Percentiles rank a stretch among this genome's conserved stretches.
Conservation (phyloP, 2,888 invertebrate genomes). For the Drosophila prolongata region DNA sequence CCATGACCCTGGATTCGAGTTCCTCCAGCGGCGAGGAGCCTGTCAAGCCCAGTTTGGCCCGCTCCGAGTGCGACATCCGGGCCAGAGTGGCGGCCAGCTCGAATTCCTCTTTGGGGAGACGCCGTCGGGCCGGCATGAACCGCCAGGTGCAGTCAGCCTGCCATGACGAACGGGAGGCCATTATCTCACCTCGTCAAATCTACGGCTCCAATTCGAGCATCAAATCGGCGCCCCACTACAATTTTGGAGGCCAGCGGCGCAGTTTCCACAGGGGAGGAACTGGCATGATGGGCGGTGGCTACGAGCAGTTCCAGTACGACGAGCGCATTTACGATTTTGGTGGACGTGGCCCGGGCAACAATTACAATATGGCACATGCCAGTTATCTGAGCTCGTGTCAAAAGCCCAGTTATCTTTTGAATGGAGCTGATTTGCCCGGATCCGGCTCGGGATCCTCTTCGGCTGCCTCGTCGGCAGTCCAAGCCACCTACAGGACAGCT, state of each 20-base stretch:
- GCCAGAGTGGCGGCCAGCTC: constrained; percentile 73
- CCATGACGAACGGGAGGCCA: constrained; percentile 78
- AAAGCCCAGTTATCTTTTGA: constrained; percentile 68
- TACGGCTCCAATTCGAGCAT: constrained; percentile 85
- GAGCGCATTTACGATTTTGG: constrained; percentile 84
- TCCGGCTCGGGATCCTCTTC: constrained; percentile 75
- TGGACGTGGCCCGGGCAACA: constrained; percentile 81
- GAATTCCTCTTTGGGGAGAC: constrained; percentile 66
- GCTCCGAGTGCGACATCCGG: constrained; percentile 86
- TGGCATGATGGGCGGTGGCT: constrained; percentile 50
- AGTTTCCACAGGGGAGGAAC: constrained; percentile 63
- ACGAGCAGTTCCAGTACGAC: constrained; percentile 79
- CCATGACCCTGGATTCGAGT: constrained; percentile 85
- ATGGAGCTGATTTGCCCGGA: constrained; percentile 52
- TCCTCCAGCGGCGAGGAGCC: constrained; percentile 86
- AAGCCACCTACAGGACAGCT: constrained; percentile 60
- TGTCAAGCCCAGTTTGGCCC: constrained; percentile 84
- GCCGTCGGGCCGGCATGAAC: constrained; percentile 81
- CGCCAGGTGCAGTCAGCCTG: constrained; percentile 80
- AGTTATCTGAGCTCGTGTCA: constrained; percentile 38
- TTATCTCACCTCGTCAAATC: constrained; percentile 79
- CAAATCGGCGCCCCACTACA: constrained; percentile 85
- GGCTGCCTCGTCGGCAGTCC: constrained; percentile 73
- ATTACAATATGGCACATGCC: constrained; percentile 54
- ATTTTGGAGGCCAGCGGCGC: constrained; percentile 72